Conservation (phyloP, 2,797 vertebrate species). For the Xiphorhynchus erythropygius region DNA sequence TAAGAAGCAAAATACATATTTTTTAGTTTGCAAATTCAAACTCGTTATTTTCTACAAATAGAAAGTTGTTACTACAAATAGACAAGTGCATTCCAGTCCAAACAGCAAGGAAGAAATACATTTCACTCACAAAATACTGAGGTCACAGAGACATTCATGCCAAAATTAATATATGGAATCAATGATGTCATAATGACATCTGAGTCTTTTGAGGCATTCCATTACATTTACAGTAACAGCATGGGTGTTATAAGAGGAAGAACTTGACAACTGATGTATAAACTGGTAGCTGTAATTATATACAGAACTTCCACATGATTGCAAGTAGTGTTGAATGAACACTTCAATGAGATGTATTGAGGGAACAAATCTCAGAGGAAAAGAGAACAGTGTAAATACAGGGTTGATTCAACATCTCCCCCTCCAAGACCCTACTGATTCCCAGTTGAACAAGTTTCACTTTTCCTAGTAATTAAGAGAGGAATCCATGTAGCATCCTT, state of each 20-base stretch:
- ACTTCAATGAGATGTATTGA: neutral
- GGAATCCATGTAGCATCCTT: neutral
- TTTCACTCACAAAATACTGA: neutral
- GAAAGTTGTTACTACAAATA: neutral
- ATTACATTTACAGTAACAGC: neutral
- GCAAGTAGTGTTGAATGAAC: neutral
- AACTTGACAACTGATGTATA: neutral
- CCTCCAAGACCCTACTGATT: neutral
- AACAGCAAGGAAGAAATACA: neutral
- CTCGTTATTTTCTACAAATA: neutral
- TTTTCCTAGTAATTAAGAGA: constrained; percentile 15
- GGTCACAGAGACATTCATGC: neutral
- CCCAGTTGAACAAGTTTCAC: neutral
- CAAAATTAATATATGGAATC: neutral
- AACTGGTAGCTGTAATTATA: neutral
- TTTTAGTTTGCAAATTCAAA: neutral
- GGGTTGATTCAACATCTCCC: neutral
- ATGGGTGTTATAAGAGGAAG: neutral
- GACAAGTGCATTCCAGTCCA: neutral
- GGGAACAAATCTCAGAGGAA: neutral
- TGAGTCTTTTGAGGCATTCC: neutral
- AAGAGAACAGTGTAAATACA: neutral
- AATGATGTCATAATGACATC: neutral
- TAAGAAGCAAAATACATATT: neutral
- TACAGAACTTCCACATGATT: neutral